phyloP scores from a whole-genome alignment of 2,113 vertebrate species.

The Grammomys surdaster region DNA sequence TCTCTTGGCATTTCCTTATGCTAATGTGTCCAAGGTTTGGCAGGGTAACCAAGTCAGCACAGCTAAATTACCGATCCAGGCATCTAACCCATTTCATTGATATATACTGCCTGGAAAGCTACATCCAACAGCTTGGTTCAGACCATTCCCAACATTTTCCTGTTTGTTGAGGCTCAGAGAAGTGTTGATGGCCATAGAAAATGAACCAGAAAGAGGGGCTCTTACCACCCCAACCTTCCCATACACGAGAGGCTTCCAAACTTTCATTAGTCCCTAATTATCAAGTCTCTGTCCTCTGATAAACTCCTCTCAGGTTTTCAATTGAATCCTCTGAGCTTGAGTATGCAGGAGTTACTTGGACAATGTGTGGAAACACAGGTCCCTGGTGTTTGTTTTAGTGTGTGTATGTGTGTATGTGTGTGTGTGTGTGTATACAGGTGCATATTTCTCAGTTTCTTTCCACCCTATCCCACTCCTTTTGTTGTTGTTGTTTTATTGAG shows the following conservation, averaged over 20 bases:
- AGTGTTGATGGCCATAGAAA: background rate
- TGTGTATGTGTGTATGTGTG: background rate
- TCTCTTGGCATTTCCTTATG: background rate
- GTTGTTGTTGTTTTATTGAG: background rate
- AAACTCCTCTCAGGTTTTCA: background rate
- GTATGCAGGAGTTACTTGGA: background rate
- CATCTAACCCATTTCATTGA: background rate
- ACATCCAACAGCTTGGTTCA: background rate
- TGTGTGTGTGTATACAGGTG: background rate
- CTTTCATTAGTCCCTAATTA: background rate
- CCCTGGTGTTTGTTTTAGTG: background rate
- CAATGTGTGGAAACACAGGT: background rate
- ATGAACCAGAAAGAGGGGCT: background rate
- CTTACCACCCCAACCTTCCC: rapidly evolving
- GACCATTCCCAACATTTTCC: background rate
- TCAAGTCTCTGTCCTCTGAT: background rate
- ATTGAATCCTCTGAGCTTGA: background rate
- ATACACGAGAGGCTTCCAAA: background rate
- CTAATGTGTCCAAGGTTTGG: background rate
- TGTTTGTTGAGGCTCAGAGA: background rate
- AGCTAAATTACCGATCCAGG: background rate
- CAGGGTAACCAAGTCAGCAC: background rate
- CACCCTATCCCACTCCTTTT: background rate
- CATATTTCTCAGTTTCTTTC: background rate
- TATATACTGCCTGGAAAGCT: background rate